Conservation (phyloP, 2,888 invertebrate genomes). For the Corbicula japonica region DNA sequence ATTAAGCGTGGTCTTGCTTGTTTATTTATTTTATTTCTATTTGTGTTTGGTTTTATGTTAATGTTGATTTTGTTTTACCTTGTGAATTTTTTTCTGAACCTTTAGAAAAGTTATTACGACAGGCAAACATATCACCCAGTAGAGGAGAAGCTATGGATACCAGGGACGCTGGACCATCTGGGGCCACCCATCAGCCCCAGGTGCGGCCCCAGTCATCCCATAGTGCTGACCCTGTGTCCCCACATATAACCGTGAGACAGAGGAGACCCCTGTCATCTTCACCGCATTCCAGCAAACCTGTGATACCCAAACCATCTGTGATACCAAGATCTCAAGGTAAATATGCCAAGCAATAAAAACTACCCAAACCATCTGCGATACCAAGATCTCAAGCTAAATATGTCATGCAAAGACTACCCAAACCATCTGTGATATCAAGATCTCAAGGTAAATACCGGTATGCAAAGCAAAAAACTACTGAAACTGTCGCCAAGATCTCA, state of each 20-base stretch:
- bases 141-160: slow-evolving; percentile 29
- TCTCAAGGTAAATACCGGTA: slow-evolving; percentile 38
- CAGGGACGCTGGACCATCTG: slow-evolving; percentile 32
- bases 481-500: no score
- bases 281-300: slow-evolving; percentile 35
- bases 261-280: slow-evolving; percentile 4
- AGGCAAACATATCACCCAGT: slow-evolving; percentile 16
- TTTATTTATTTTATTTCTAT: slow-evolving; percentile 10
- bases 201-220: slow-evolving; percentile 12
- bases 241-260: slow-evolving; percentile 47
- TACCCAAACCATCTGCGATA: no score
- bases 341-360: no score
- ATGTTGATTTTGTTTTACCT: slow-evolving; percentile 7
- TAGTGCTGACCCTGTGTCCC: slow-evolving; percentile 14
- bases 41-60: slow-evolving; percentile 29
- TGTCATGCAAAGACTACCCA: no score
- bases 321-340: slow-evolving; percentile 48
- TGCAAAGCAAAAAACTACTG: no score
- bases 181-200: slow-evolving; percentile 1
- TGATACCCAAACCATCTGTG: slow-evolving; percentile 60
- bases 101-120: slow-evolving; percentile 44
- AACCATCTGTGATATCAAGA: slow-evolving; percentile 57
- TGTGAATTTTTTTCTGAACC: no score
- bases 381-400: no score
- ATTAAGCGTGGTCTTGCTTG: background rate